A percentile compares a stretch with the other conserved stretches of the same genome.
phyloP scores from a whole-genome alignment of 2,888 invertebrate genomes.

The Apocheima hispidaria region DNA sequence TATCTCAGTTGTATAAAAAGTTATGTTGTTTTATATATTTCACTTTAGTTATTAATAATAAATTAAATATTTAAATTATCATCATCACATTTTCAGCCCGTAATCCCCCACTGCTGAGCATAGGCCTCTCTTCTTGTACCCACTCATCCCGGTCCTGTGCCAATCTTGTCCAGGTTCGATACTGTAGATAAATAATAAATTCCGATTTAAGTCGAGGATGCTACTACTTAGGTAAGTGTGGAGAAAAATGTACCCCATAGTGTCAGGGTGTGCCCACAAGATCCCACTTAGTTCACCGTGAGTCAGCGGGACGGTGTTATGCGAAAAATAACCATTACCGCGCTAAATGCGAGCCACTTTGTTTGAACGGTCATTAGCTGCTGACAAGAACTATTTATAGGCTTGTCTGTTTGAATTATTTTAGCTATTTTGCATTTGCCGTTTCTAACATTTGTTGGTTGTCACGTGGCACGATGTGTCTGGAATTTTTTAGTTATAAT shows the following conservation, averaged over 20 bases:
- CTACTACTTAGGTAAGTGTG: not conserved
- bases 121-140: no score
- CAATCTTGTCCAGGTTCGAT: no score
- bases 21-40: no score
- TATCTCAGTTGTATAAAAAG: no score
- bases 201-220: not conserved
- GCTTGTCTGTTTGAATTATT: conserved; percentile 49
- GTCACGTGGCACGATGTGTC: conserved; percentile 8
- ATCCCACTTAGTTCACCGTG: conserved; percentile 61
- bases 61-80: no score
- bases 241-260: conserved; percentile 15
- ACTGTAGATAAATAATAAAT: not conserved
- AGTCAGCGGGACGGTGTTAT: conserved; percentile 53
- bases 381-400: conserved; percentile 59
- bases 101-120: no score
- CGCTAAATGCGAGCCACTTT: conserved; percentile 64
- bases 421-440: conserved; percentile 30
- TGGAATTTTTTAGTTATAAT: not conserved
- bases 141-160: no score
- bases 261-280: conserved; percentile 50
- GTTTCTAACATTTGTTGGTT: conserved; percentile 13
- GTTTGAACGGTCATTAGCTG: conserved; percentile 64
- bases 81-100: no score
- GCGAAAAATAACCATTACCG: conserved; percentile 64
- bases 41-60: no score